These are phyloP conservation scores for Todiramphus chloris DNA, from an alignment of 2,113 vertebrate species.

Conservation along the genomic window DNA sequence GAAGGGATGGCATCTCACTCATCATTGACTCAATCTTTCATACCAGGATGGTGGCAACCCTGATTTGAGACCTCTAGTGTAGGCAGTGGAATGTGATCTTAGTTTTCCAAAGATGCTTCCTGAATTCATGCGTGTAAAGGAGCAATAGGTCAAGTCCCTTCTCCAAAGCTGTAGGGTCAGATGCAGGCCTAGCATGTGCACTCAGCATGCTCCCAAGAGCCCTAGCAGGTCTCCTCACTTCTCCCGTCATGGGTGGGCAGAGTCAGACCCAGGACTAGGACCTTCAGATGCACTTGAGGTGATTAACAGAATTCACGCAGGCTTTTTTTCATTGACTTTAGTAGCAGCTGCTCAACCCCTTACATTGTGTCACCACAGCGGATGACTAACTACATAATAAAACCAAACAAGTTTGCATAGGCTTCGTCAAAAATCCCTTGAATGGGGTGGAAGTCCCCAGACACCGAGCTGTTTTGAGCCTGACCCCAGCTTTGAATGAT, in stretches of 20 bases:
- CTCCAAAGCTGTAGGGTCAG: not conserved
- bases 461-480: not conserved
- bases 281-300: not conserved
- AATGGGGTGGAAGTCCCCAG: not conserved
- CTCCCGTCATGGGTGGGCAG: not conserved
- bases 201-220: not conserved
- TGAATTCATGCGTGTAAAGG: not conserved
- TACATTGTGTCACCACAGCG: not conserved
- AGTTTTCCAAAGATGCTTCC: not conserved
- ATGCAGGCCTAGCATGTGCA: no score
- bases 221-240: not conserved
- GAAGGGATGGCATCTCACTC: not conserved
- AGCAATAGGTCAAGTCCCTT: not conserved
- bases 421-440: not conserved
- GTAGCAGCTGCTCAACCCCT: not conserved
- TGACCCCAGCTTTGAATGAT: not conserved
- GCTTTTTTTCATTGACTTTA: conserved; percentile 10
- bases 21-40: not conserved
- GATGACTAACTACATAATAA: not conserved
- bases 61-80: not conserved
- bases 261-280: not conserved
- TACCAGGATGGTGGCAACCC: not conserved
- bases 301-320: not conserved
- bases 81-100: not conserved
- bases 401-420: not conserved